Conservation (phyloP, 2,888 invertebrate species). For the Andrena haemorrhoa region DNA sequence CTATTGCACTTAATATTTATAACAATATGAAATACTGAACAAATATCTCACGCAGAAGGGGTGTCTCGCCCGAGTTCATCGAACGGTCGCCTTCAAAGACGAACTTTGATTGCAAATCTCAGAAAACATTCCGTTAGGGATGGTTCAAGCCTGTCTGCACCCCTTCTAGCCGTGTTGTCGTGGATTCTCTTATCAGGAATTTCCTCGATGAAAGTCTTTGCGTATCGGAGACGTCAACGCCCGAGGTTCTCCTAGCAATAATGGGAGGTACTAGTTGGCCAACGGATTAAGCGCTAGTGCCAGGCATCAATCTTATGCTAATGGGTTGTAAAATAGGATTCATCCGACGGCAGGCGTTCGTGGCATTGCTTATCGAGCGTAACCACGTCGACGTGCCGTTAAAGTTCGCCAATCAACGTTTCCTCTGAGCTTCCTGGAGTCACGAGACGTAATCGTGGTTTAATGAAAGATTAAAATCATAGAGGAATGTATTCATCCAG, state of each 20-base stretch:
- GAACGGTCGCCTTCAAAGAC: not conserved
- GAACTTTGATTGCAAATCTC: not conserved
- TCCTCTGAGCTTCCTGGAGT: slow-evolving; percentile 13
- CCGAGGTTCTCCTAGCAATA: slow-evolving; percentile 16
- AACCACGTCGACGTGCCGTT: slow-evolving; percentile 24
- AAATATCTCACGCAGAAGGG: not conserved
- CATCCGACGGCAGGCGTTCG: slow-evolving; percentile 14
- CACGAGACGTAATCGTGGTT: slow-evolving; percentile 7
- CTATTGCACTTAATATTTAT: no score
- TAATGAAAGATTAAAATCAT: slow-evolving; percentile 26
- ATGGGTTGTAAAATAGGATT: slow-evolving; percentile 43
- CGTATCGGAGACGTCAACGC: slow-evolving; percentile 6
- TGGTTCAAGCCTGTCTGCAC: not conserved
- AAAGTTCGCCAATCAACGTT: slow-evolving; percentile 41
- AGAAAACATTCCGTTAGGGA: not conserved
- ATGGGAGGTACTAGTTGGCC: slow-evolving; percentile 11
- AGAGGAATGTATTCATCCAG: not conserved
- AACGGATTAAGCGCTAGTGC: slow-evolving; percentile 15
- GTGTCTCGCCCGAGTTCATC: not conserved
- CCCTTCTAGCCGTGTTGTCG: not conserved
- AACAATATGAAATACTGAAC: no score
- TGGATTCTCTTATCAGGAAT: slow-evolving; percentile 4
- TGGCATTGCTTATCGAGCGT: slow-evolving; percentile 31
- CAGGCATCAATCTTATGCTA: slow-evolving; percentile 45
- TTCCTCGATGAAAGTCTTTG: slow-evolving; percentile 5